Percentiles rank a stretch among this genome's conserved stretches.
Conservation (phyloP, 2,888 invertebrate species). For the Molorchus minor region DNA sequence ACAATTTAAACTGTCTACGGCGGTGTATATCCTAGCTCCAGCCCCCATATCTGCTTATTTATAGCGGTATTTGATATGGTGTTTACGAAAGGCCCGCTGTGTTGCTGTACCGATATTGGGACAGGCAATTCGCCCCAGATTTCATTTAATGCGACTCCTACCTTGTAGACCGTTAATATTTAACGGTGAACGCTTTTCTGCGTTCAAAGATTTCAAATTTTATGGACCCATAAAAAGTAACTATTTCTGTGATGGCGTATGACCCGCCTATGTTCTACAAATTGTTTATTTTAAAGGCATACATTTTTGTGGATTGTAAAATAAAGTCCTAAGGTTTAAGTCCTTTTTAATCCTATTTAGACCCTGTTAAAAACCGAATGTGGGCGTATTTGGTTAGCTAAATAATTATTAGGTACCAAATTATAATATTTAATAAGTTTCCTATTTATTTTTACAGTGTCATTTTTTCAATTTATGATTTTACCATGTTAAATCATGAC, state of each 20-base stretch:
- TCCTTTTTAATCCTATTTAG: too few species aligned
- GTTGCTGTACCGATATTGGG: conserved; percentile 33
- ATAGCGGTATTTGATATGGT: conserved; percentile 54
- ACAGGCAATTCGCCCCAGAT: conserved; percentile 38
- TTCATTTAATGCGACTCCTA: conserved; percentile 36
- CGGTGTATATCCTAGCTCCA: conserved; percentile 56
- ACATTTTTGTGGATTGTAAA: background rate
- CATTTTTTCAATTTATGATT: too few species aligned
- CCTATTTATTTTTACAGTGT: too few species aligned
- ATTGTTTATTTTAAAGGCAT: conserved; percentile 1
- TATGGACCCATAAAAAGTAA: conserved; percentile 11
- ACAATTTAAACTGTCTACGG: conserved; percentile 54
- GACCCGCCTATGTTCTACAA: background rate
- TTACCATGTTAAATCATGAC: too few species aligned
- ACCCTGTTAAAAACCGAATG: too few species aligned
- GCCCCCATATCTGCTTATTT: conserved; percentile 58
- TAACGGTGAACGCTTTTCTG: conserved; percentile 29
- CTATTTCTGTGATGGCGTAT: background rate
- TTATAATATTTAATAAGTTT: too few species aligned
- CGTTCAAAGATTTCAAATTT: conserved; percentile 26
- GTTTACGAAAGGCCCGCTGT: conserved; percentile 46
- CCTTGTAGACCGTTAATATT: conserved; percentile 37
- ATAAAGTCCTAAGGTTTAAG: too few species aligned
- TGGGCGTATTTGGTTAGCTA: too few species aligned
- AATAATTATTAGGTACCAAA: too few species aligned